Percentiles rank a stretch among this genome's conserved stretches.
Evolutionary conservation across 2,888 invertebrate genomes (phyloP).

Genomic region (Rhingia rostrata): DNA sequence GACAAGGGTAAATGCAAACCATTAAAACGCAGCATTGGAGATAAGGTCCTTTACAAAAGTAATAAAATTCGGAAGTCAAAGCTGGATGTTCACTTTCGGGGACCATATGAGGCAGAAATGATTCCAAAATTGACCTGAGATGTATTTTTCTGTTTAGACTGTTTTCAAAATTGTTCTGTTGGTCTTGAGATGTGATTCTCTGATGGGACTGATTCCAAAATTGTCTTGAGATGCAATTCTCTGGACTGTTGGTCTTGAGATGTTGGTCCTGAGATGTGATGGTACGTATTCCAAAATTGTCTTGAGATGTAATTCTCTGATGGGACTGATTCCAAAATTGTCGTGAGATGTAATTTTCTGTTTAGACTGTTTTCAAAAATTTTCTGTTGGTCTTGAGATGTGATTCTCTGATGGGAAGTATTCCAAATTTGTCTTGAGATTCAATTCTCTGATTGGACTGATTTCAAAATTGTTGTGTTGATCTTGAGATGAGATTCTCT

Average conservation of each 20-base stretch:
- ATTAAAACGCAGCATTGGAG: background rate
- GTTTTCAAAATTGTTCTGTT: background rate
- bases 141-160: background rate
- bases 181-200: constrained; percentile 21
- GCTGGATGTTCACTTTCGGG: constrained; percentile 17
- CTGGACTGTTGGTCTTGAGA: constrained; percentile 4
- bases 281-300: too few relatives aligned
- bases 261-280: too few relatives aligned
- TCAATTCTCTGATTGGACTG: background rate
- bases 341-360: too few relatives aligned
- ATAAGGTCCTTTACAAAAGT: constrained; percentile 17
- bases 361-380: background rate
- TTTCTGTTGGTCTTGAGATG: constrained; percentile 16
- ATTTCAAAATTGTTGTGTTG: too few relatives aligned
- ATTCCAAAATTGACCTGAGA: constrained; percentile 9
- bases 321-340: too few relatives aligned
- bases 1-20: constrained; percentile 15
- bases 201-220: background rate
- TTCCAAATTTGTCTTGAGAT: too few relatives aligned
- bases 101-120: constrained; percentile 13
- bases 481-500: too few relatives aligned
- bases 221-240: too few relatives aligned
- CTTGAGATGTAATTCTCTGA: too few relatives aligned
- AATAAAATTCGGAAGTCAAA: constrained; percentile 21
- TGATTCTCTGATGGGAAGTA: constrained; percentile 1